These are phyloP conservation scores for Istiophorus platypterus DNA, from an alignment of 2,113 vertebrate species.

Conservation along the genomic window DNA sequence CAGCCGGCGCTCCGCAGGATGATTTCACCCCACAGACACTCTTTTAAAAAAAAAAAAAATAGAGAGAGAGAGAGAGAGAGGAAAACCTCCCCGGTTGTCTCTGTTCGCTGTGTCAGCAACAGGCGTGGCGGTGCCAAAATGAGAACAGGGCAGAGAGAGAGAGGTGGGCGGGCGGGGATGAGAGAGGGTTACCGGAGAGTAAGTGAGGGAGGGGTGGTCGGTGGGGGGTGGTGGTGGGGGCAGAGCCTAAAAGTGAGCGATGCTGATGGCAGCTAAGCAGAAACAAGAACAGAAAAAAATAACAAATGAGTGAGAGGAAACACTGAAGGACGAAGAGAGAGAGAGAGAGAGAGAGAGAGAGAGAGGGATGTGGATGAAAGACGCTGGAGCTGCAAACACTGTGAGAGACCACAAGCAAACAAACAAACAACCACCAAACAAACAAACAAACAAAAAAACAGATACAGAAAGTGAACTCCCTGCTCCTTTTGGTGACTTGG, in stretches of 20 bases:
- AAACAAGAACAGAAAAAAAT: neutral
- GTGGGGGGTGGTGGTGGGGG: no score
- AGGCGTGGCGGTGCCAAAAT: constrained; percentile 73
- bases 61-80: constrained; percentile 28
- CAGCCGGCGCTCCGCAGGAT: constrained; percentile 53
- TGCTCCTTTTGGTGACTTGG: constrained; percentile 57
- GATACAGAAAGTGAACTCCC: constrained; percentile 47
- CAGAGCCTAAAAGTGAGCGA: neutral
- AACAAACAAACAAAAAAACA: neutral
- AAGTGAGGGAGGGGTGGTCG: neutral
- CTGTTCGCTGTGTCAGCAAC: constrained; percentile 80
- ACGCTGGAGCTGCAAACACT: neutral
- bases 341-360: neutral
- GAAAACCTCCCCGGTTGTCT: constrained; percentile 70
- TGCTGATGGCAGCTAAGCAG: neutral
- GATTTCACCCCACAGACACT: constrained; percentile 72
- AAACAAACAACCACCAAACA: no score
- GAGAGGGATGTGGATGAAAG: neutral
- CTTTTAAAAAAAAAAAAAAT: constrained; percentile 39
- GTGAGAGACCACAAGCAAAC: neutral
- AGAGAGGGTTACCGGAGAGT: constrained; percentile 20
- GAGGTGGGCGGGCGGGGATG: constrained; percentile 6
- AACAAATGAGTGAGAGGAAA: neutral
- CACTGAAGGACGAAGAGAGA: neutral
- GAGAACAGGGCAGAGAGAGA: constrained; percentile 41